Evolutionary conservation across 2,113 vertebrate species (phyloP).

Genomic region (Xiphorhynchus elegans): DNA sequence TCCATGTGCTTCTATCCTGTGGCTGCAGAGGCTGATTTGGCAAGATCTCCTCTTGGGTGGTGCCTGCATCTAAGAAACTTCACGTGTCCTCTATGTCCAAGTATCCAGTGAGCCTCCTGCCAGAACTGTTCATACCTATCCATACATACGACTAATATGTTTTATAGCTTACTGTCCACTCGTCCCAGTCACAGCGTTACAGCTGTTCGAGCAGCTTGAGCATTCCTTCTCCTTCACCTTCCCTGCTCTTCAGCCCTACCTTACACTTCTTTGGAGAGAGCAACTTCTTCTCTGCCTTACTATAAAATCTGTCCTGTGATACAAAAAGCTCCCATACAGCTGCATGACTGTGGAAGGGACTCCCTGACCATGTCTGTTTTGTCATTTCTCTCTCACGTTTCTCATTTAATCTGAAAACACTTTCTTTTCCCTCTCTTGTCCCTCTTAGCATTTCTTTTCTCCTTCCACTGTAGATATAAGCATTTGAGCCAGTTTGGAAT

Average conservation of each 20-base stretch:
- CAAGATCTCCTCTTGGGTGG: background rate
- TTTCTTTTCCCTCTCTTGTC: background rate
- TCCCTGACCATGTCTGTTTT: background rate
- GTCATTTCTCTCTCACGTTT: background rate
- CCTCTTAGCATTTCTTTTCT: background rate
- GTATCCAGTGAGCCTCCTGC: background rate
- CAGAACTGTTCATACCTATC: background rate
- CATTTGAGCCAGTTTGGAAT: background rate
- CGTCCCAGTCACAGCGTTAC: background rate
- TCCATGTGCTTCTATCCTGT: background rate
- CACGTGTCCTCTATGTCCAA: background rate
- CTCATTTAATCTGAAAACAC: background rate
- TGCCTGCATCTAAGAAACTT: background rate
- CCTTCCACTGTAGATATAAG: background rate
- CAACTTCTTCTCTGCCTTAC: background rate
- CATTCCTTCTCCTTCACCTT: background rate
- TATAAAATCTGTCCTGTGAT: background rate
- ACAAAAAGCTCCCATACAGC: background rate
- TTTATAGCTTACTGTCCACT: background rate
- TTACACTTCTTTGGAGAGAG: background rate
- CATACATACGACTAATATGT: background rate
- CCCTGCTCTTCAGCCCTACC: background rate
- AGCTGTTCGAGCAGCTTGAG: background rate
- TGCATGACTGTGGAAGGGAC: background rate
- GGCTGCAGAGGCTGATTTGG: background rate